Evolutionary conservation across 92 coral and sea anemone genomes (phyloP).

Genomic region (Chrysogorgia sp.): DNA sequence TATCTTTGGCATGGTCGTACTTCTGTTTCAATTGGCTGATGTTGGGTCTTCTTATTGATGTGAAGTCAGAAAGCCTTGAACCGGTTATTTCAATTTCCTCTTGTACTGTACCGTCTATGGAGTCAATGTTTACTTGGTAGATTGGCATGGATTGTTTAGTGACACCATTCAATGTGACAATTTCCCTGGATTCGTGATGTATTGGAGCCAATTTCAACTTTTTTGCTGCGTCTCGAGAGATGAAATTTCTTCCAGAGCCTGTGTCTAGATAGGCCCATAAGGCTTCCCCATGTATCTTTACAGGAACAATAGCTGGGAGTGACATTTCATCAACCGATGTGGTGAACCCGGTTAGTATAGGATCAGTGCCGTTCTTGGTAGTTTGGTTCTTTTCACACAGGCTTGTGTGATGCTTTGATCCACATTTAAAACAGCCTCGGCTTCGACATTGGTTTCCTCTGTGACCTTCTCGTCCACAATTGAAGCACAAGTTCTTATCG

Average conservation of each 20-base stretch:
- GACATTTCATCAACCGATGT: constrained; percentile 43
- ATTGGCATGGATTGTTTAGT: constrained; percentile 63
- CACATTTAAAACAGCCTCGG: constrained; percentile 55
- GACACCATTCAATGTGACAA: constrained; percentile 59
- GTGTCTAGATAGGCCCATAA: constrained; percentile 70
- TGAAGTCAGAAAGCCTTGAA: constrained; percentile 44
- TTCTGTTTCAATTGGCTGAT: constrained; percentile 43
- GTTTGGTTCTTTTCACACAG: constrained; percentile 31
- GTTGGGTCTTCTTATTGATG: constrained; percentile 48
- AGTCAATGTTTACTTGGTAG: constrained; percentile 6
- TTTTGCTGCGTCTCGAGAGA: constrained; percentile 48
- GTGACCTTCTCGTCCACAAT: constrained; percentile 58
- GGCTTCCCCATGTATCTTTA: constrained; percentile 27
- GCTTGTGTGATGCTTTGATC: constrained; percentile 60
- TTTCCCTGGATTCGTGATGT: constrained; percentile 59
- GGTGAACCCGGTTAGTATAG: constrained; percentile 45
- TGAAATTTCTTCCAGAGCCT: constrained; percentile 60
- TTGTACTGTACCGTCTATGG: constrained; percentile 41
- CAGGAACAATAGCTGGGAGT: constrained; percentile 69
- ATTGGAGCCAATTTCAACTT: constrained; percentile 35
- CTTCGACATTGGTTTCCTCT: constrained; percentile 39
- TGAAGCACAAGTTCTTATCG: constrained; percentile 54
- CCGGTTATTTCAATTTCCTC: constrained; percentile 49
- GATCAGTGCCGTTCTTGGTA: no score
- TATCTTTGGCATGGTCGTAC: constrained; percentile 51